Evolutionary conservation across 1,140 invertebrate genomes (phyloP).

Genomic region (Drosophila punjabiensis): DNA sequence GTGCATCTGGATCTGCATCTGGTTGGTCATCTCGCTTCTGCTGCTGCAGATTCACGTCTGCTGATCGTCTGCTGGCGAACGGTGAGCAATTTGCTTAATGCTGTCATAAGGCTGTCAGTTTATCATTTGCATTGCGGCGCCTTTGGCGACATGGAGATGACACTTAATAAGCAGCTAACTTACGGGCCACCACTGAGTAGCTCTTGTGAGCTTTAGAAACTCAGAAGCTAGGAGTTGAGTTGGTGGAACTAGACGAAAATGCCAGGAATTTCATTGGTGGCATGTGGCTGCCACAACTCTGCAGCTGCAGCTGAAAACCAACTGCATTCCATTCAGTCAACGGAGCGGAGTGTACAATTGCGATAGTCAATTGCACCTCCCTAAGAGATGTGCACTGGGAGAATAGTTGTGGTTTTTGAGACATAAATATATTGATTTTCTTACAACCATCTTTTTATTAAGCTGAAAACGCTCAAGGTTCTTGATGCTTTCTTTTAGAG

Average conservation of each 20-base stretch:
- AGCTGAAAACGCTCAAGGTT: no score
- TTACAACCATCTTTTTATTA: no score
- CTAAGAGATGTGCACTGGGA: slow-evolving; percentile 40
- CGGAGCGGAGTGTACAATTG: slow-evolving; percentile 29
- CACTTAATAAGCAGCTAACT: slow-evolving; percentile 63
- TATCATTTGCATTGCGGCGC: slow-evolving; percentile 79
- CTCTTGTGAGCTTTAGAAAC: not conserved
- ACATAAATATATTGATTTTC: no score
- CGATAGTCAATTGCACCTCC: slow-evolving; percentile 72
- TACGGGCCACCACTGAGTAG: slow-evolving; percentile 18
- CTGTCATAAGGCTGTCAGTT: slow-evolving; percentile 82
- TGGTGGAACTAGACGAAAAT: slow-evolving; percentile 35
- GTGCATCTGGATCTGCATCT: slow-evolving; percentile 35
- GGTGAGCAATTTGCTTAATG: slow-evolving; percentile 79
- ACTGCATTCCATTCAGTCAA: slow-evolving; percentile 53
- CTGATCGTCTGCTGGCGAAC: slow-evolving; percentile 64
- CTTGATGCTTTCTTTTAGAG: no score
- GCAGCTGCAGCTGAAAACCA: slow-evolving; percentile 49
- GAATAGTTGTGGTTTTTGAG: not conserved
- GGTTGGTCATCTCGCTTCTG: slow-evolving; percentile 20
- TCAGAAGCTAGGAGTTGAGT: not conserved
- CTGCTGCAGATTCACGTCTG: slow-evolving; percentile 47
- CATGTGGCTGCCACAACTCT: slow-evolving; percentile 59
- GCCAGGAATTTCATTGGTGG: slow-evolving; percentile 67
- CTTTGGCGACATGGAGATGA: slow-evolving; percentile 75